A percentile compares a stretch with the other conserved stretches of the same genome.
Evolutionary conservation across 1,140 invertebrate genomes (phyloP).

Genomic region (Procambarus virginalis): DNA sequence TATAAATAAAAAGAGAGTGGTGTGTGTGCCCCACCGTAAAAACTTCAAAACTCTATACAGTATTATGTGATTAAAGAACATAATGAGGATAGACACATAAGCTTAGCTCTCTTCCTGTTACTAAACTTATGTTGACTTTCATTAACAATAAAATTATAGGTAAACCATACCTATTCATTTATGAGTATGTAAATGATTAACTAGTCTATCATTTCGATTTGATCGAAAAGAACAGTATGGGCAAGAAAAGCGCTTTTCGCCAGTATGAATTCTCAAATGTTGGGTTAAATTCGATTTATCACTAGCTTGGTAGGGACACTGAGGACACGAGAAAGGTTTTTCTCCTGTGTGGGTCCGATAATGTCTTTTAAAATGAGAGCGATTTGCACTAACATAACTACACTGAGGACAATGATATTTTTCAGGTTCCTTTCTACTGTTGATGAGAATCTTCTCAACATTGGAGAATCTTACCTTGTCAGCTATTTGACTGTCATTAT

Average conservation of each 20-base stretch:
- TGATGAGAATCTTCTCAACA: slow-evolving; percentile 12
- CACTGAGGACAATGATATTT: background rate
- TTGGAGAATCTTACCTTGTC: slow-evolving; percentile 19
- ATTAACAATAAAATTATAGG: background rate
- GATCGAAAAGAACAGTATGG: slow-evolving; percentile 39
- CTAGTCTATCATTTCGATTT: slow-evolving; percentile 44
- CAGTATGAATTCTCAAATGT: slow-evolving; percentile 43
- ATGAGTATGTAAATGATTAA: slow-evolving; percentile 35
- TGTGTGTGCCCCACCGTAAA: no score
- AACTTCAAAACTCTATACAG: no score
- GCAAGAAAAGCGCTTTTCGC: slow-evolving; percentile 43
- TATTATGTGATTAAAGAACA: no score
- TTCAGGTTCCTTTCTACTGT: slow-evolving; percentile 5
- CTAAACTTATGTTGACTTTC: no score
- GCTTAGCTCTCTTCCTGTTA: no score
- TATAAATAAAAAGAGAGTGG: no score
- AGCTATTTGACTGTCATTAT: slow-evolving; percentile 46
- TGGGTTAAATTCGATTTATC: slow-evolving; percentile 54
- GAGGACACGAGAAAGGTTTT: slow-evolving; percentile 55
- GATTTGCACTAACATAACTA: slow-evolving; percentile 41
- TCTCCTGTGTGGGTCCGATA: slow-evolving; percentile 65
- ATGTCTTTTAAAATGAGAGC: slow-evolving; percentile 58
- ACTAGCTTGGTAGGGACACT: slow-evolving; percentile 45
- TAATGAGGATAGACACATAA: no score
- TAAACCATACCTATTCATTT: background rate